Conservation (phyloP, 2,113 vertebrate genomes). For the Neodontobutis hainanensis region DNA sequence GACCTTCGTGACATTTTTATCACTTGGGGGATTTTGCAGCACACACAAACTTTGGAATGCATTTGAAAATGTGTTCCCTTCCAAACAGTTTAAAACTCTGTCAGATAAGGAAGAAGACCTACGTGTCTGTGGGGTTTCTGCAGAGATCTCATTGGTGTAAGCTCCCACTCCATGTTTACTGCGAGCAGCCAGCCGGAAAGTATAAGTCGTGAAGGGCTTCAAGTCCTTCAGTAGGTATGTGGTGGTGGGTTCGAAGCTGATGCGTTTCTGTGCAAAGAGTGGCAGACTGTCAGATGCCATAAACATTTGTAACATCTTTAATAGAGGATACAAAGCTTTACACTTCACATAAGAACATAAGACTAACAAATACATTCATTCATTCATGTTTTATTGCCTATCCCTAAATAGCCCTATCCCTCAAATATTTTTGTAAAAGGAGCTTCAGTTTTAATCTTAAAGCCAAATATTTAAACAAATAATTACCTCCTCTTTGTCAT, state of each 20-base stretch:
- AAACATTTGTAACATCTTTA: not conserved
- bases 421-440: too few relatives aligned
- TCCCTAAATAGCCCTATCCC: too few relatives aligned
- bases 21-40: conserved; percentile 20
- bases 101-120: conserved; percentile 87
- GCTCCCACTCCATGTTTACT: conserved; percentile 95
- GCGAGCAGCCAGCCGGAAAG: conserved; percentile 92
- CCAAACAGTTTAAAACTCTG: conserved; percentile 31
- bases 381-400: too few relatives aligned
- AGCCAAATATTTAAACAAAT: not conserved
- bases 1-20: conserved; percentile 34
- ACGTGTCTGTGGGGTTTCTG: conserved; percentile 99
- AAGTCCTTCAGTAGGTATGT: conserved; percentile 93
- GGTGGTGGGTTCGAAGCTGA: conserved; percentile 90
- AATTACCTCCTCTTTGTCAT: conserved; percentile 91
- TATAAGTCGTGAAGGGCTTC: conserved; percentile 94
- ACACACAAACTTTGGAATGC: conserved; percentile 41
- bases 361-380: not conserved
- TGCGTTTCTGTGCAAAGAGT: conserved; percentile 81
- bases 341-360: too few relatives aligned
- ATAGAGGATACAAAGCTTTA: too few relatives aligned
- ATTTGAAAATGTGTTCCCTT: conserved; percentile 69
- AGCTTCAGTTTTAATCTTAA: not conserved
- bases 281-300: conserved; percentile 11
- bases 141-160: conserved; percentile 94